Base-by-base conservation (phyloP, 2,113 vertebrate genomes). In the Nycticryphes semicollaris region DNA sequence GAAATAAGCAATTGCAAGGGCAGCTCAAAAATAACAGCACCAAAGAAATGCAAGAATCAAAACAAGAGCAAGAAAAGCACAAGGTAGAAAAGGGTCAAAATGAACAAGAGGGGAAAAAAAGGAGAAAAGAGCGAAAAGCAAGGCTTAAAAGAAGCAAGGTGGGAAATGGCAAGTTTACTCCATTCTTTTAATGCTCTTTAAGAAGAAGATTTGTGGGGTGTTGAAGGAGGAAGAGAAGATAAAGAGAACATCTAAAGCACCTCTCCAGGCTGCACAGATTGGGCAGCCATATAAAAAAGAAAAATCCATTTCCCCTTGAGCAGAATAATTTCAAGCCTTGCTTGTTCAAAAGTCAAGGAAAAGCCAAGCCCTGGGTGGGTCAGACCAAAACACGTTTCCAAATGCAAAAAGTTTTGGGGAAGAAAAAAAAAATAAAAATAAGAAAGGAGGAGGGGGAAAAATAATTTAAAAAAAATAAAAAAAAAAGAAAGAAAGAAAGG, bases 281-380 rank as follows among this genome's bases (percentile, higher is more conserved):
- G 60, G 84, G 63, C 80, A 92, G 77, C 69, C 48, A 70, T 37
- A 39, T 86, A 3, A 24, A 64, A 90, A 93, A 78, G 89, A 84
- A 59, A 59, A 31, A 51, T 39, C 88, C 93, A 91, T 97, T 97
- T 92, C 92, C 89, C 96, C 85, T 94, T 97, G 82, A 96, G 80
- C 85, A 96, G 82, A 68, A 69, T 93, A 63, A 89, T 94, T 97
- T 97, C 97, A 97, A 97, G 97, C 97, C 97, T 97, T 97, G 97
- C 97, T 97, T 97, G 80, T 97, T 97, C 97, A 94, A 96, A 97
- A 97, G 89, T 88, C 69, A 69, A 83, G 91, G 93, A 84, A 92
- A 92, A 96, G 97, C 86, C 90, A 97, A 97, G 87, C 43, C 94
- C 93, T 87, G 87, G 80, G 89, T 69, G 54, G 79, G 72, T 81